phyloP scores from a whole-genome alignment of 1,140 invertebrate species.

The Protaetia brevitarsis region DNA sequence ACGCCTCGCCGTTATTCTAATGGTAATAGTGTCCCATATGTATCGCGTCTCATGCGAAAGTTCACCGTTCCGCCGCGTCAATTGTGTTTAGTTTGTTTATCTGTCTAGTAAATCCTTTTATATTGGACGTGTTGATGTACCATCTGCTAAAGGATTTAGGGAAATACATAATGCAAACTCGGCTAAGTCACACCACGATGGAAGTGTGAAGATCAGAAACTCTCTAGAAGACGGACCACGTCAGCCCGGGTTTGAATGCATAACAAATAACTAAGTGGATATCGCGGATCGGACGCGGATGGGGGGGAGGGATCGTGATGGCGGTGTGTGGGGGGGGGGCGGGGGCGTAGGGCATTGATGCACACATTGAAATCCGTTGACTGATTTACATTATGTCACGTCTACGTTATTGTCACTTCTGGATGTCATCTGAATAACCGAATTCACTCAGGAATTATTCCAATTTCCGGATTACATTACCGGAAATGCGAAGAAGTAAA shows the following conservation, averaged over 20 bases:
- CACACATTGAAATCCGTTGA: constrained; percentile 12
- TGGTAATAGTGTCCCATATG: too few species aligned
- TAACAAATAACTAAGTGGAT: constrained; percentile 46
- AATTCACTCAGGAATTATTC: background rate
- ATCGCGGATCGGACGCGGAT: too few species aligned
- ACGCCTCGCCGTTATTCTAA: too few species aligned
- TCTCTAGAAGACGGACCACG: constrained; percentile 35
- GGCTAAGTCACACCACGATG: constrained; percentile 38
- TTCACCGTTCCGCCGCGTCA: too few species aligned
- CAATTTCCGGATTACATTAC: background rate
- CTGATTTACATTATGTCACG: constrained; percentile 27
- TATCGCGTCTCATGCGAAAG: too few species aligned
- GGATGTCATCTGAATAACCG: background rate
- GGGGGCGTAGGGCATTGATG: constrained; percentile 25
- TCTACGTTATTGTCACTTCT: constrained; percentile 23
- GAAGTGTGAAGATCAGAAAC: constrained; percentile 41
- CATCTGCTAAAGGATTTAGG: constrained; percentile 42
- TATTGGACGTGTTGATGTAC: constrained; percentile 39
- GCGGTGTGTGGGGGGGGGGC: too few species aligned
- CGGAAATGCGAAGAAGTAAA: too few species aligned
- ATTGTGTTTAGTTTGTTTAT: background rate
- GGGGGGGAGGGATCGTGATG: too few species aligned
- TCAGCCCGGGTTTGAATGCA: constrained; percentile 40
- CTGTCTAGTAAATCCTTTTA: constrained; percentile 41
- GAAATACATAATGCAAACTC: constrained; percentile 44